These are phyloP conservation scores for Smutsia gigantea DNA, from an alignment of 2,797 vertebrate species.

Conservation along the genomic window DNA sequence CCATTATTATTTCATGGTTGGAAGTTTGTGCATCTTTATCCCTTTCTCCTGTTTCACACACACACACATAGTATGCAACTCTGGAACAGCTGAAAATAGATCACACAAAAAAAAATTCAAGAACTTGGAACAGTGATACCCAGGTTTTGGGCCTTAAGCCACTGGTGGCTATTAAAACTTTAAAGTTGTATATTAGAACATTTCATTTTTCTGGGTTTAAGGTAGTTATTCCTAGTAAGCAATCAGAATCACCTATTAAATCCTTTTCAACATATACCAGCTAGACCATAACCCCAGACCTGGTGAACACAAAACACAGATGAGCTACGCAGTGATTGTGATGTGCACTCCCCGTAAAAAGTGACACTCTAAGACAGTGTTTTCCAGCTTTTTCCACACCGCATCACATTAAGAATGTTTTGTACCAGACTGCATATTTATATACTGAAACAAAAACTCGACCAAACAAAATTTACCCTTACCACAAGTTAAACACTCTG, in stretches of 20 bases:
- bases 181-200: neutral
- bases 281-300: neutral
- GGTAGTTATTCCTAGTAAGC: neutral
- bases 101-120: neutral
- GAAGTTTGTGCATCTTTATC: too few relatives aligned
- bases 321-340: neutral
- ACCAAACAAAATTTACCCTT: neutral
- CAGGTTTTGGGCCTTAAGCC: neutral
- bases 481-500: neutral
- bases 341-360: neutral
- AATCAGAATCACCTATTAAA: neutral
- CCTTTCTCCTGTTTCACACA: too few relatives aligned
- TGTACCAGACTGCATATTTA: neutral
- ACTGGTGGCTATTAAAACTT: neutral
- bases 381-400: neutral
- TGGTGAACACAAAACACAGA: neutral
- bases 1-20: too few relatives aligned
- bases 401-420: neutral
- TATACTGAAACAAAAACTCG: neutral
- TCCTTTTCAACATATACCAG: neutral
- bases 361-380: neutral
- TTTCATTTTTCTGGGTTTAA: neutral
- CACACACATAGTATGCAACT: too few relatives aligned
- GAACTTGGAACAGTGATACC: neutral
- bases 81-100: too few relatives aligned